A percentile compares a stretch with the other conserved stretches of the same genome.
Evolutionary conservation across 2,113 vertebrate species (phyloP).

Genomic region (Bothrops jararaca): DNA sequence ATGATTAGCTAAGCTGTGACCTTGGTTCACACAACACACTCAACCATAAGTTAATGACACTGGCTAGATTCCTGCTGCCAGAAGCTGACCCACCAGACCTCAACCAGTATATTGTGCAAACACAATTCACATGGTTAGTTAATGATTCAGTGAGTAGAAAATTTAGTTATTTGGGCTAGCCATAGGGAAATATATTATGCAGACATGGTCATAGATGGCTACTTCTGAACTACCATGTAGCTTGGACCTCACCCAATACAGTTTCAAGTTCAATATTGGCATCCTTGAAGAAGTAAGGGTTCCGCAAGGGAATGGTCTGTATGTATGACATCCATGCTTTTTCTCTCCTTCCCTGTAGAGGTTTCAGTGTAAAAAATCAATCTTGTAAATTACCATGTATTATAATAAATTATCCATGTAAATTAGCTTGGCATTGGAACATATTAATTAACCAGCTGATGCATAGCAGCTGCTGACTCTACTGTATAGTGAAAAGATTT

Average conservation of each 20-base stretch:
- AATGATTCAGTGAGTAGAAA: neutral
- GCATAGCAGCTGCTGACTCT: neutral
- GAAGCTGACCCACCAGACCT: neutral
- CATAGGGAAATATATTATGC: neutral
- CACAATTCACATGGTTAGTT: neutral
- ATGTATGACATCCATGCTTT: neutral
- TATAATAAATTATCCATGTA: neutral
- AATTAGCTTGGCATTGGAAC: neutral
- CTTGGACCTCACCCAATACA: neutral
- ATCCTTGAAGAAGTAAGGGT: neutral
- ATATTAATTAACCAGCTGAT: neutral
- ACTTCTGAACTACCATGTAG: neutral
- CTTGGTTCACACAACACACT: neutral
- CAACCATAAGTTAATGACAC: neutral
- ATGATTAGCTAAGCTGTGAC: neutral
- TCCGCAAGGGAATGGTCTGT: neutral
- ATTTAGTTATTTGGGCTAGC: neutral
- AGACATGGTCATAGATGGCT: neutral
- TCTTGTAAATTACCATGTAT: neutral
- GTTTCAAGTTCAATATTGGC: neutral
- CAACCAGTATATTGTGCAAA: neutral
- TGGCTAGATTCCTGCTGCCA: neutral
- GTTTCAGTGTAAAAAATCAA: neutral
- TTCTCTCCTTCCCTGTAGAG: neutral
- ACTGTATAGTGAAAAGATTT: neutral